A percentile compares a stretch with the other conserved stretches of the same genome.
Evolutionary conservation across 2,113 vertebrate species (phyloP).

Genomic region (Psittacula cyanocephala): DNA sequence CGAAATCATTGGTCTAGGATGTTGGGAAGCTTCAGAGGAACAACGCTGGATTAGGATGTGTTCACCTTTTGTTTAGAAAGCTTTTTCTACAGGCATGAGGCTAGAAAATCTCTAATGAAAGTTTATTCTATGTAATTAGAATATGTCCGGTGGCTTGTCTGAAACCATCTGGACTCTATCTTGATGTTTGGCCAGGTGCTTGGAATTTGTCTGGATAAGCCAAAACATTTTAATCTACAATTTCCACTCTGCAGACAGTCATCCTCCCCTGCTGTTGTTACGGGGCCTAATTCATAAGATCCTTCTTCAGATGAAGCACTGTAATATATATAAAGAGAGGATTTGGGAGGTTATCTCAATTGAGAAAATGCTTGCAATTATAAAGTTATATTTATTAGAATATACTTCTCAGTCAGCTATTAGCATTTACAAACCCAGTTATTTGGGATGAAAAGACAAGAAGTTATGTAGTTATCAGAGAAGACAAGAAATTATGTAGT

Average conservation of each 20-base stretch:
- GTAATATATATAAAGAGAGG: not conserved
- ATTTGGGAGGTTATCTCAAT: not conserved
- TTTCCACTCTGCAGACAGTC: not conserved
- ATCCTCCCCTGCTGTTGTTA: not conserved
- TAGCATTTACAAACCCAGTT: not conserved
- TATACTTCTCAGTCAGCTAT: not conserved
- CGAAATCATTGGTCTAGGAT: not conserved
- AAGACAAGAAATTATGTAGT: not conserved
- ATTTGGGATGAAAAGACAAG: not conserved
- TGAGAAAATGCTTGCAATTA: not conserved
- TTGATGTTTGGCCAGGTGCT: constrained; percentile 7
- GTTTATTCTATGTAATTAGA: not conserved
- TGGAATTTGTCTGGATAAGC: not conserved
- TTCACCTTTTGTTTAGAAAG: not conserved
- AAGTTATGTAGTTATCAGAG: not conserved
- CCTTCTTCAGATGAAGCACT: not conserved
- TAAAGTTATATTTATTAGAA: not conserved
- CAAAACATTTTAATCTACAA: not conserved
- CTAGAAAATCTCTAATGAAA: not conserved
- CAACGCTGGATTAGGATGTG: not conserved
- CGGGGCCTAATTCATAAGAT: not conserved
- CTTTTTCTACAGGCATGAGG: not conserved
- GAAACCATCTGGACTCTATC: not conserved
- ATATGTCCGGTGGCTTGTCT: not conserved
- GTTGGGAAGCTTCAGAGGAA: not conserved